These are phyloP conservation scores for Phortica okadai DNA, from an alignment of 2,888 invertebrate species.

Conservation along the genomic window DNA sequence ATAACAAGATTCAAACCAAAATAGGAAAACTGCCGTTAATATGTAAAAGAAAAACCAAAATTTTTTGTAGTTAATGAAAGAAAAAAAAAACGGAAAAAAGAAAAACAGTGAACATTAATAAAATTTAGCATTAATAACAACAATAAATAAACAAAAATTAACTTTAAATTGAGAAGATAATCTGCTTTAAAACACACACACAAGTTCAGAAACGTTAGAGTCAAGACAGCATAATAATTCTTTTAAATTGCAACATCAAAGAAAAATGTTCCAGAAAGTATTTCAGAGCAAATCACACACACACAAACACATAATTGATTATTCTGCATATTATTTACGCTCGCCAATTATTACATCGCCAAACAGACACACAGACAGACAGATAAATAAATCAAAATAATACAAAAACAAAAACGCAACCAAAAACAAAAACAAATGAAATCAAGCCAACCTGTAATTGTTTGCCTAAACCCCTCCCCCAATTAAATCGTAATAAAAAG, in stretches of 20 bases:
- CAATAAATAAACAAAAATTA: neutral
- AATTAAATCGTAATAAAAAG: constrained; percentile 70
- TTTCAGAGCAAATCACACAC: too few relatives aligned
- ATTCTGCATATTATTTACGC: too few relatives aligned
- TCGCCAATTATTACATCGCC: too few relatives aligned
- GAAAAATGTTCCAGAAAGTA: too few relatives aligned
- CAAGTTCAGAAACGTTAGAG: too few relatives aligned
- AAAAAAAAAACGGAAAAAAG: constrained; percentile 22
- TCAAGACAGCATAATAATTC: too few relatives aligned
- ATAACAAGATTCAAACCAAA: neutral
- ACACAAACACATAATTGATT: too few relatives aligned
- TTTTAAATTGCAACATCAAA: too few relatives aligned
- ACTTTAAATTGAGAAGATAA: too few relatives aligned
- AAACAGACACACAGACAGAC: too few relatives aligned
- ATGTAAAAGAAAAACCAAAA: constrained; percentile 14
- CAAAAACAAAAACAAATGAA: too few relatives aligned
- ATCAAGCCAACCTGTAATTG: constrained; percentile 44
- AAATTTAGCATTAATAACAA: neutral
- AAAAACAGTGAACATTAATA: constrained; percentile 23
- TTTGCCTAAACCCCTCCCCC: constrained; percentile 67
- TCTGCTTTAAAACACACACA: too few relatives aligned
- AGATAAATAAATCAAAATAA: neutral
- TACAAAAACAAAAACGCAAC: neutral
- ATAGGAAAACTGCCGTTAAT: constrained; percentile 8
- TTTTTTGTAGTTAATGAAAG: neutral